Evolutionary conservation across 1,140 invertebrate species (phyloP), one percentile per base, ranked within the genome.

Genomic region (Drosophila sturtevanti): DNA sequence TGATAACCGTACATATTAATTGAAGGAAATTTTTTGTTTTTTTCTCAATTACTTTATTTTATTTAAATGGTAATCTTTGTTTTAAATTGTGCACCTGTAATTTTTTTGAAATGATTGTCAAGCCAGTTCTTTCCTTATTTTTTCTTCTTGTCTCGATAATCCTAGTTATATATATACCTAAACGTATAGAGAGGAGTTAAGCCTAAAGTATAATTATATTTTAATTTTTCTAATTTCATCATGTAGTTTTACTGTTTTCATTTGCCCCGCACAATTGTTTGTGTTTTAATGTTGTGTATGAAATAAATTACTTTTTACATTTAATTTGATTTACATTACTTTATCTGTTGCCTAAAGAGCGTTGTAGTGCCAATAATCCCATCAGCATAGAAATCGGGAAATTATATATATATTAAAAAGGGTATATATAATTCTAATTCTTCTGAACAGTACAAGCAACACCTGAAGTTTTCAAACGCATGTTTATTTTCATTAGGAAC

Each of bases 381-480:
- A 44, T 69, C 41, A 63, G 34, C 31, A 35, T 55, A 44, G 18
- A 41, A 27, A 72, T 64, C 41, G 63, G 71, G 62, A 81, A 78
- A 79, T 63, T 72, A 69, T 79, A 64, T 48, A 68, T 16, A 16
- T 56, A 24, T 14, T 52, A 59, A 27, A 41, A 31, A 31, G 5
- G 27, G 27, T 51, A 52, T 60, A 56, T 59, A 41, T 70, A 67
- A 78, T 72, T 79, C 65, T 73, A 87, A 82, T 72, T 89, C 71
- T 89, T 85, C 89, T 90, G 89, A 84, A 90, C 72, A 90, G 89
- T 90, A 90, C 89, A 90, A 90, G 85, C 72, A 82, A 82, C 80
- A 90, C 89, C 89, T 90, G 89, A 90, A 89, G 89, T 89, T 90
- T 90, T 90, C 89, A 90, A 90, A 90, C 69, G 84, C 84, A 87